These are phyloP conservation scores for Linnaemya vulpina DNA, from an alignment of 2,888 invertebrate species.

Conservation along the genomic window DNA sequence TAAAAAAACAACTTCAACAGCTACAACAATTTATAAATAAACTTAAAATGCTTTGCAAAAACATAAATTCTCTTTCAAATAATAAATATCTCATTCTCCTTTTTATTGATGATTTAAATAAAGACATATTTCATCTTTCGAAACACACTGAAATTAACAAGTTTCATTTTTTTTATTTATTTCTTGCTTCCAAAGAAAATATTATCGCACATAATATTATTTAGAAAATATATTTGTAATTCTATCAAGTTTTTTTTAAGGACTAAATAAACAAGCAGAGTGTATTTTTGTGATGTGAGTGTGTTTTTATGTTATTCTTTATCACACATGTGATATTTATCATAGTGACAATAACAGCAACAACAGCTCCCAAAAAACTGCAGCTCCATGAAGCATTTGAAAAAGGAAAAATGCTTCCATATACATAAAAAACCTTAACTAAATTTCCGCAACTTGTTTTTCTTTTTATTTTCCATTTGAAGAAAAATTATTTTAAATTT, in stretches of 20 bases:
- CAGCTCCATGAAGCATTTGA: constrained; percentile 27
- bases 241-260: constrained; percentile 9
- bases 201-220: constrained; percentile 29
- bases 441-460: constrained; percentile 65
- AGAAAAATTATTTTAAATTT: constrained; percentile 55
- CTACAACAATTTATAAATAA: neutral
- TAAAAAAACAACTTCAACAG: neutral
- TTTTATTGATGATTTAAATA: neutral
- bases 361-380: constrained; percentile 15
- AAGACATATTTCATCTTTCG: constrained; percentile 18
- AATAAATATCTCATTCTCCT: neutral
- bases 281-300: constrained; percentile 50
- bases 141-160: constrained; percentile 10
- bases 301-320: constrained; percentile 56
- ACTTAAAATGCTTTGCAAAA: neutral
- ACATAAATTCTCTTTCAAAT: neutral
- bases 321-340: constrained; percentile 57
- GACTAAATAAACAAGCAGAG: constrained; percentile 9
- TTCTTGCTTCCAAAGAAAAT: neutral
- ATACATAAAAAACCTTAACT: constrained; percentile 32
- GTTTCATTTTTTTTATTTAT: neutral
- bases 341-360: constrained; percentile 56
- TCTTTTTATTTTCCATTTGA: constrained; percentile 18
- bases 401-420: neutral
- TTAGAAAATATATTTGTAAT: constrained; percentile 22